A percentile compares a stretch with the other conserved stretches of the same genome.
These are phyloP conservation scores for Wiebesia pumilae DNA, from an alignment of 1,140 invertebrate species.

Conservation along the genomic window DNA sequence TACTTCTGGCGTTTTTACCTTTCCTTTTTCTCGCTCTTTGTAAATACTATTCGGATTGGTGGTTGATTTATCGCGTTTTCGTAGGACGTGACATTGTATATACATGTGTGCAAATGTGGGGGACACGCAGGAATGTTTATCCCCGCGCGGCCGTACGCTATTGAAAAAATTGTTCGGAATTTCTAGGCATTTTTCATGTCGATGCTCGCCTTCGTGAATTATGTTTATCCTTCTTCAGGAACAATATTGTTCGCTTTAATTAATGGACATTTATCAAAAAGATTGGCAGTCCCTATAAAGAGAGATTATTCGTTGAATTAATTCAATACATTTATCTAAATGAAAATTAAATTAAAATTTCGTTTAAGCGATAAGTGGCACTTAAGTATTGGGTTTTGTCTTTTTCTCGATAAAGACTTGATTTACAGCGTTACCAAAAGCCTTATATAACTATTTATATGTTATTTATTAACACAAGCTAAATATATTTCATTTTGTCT, in stretches of 20 bases:
- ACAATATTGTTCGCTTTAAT: conserved; percentile 44
- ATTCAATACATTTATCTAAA: conserved; percentile 29
- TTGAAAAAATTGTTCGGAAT: conserved; percentile 25
- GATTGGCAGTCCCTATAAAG: not conserved
- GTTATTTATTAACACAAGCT: not conserved
- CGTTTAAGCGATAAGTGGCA: not conserved
- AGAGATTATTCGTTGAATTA: not conserved
- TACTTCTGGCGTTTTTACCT: not conserved
- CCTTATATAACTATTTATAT: not conserved
- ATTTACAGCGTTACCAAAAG: not conserved
- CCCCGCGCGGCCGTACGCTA: not conserved
- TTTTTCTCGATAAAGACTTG: not conserved
- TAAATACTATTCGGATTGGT: conserved; percentile 18
- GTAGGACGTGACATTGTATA: not conserved
- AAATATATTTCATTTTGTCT: not conserved
- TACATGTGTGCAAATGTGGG: conserved; percentile 13
- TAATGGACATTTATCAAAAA: conserved; percentile 5
- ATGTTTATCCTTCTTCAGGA: not conserved
- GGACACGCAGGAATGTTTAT: conserved; percentile 17
- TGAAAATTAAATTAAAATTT: not conserved
- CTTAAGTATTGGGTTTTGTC: not conserved
- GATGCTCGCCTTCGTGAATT: not conserved
- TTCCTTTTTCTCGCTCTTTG: conserved; percentile 29
- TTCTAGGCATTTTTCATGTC: not conserved
- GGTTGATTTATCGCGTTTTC: conserved; percentile 41